Percentiles rank a stretch among this genome's conserved stretches.
Evolutionary conservation across 1,140 invertebrate genomes (phyloP).

Genomic region (Riptortus pedestris): DNA sequence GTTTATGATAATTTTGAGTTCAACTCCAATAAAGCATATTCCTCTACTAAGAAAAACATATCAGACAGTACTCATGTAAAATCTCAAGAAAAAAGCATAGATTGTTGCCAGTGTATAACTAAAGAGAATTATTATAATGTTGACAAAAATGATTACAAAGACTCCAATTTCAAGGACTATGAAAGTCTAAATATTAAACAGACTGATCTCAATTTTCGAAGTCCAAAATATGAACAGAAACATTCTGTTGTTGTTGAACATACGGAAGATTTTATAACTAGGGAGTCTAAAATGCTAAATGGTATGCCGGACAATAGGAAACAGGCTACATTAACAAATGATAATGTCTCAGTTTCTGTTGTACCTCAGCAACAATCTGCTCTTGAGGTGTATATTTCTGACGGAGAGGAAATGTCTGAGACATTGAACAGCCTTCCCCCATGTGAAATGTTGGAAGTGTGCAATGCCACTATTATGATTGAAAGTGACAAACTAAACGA

Average conservation of each 20-base stretch:
- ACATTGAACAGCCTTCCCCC: background rate
- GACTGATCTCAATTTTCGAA: background rate
- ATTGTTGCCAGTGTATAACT: too few relatives aligned
- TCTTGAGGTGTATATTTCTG: background rate
- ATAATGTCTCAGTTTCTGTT: background rate
- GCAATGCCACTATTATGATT: background rate
- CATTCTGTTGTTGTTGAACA: too few relatives aligned
- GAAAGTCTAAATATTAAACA: background rate
- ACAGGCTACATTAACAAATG: background rate
- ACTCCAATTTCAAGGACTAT: background rate
- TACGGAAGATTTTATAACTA: background rate
- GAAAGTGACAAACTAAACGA: background rate
- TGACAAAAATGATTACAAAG: too few relatives aligned
- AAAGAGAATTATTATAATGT: too few relatives aligned
- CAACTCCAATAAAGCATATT: too few relatives aligned
- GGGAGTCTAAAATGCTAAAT: too few relatives aligned
- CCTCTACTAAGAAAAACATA: background rate
- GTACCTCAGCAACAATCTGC: background rate
- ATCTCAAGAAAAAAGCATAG: background rate
- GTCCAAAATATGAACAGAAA: background rate
- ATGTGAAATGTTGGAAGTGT: background rate
- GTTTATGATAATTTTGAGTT: conserved; percentile 3
- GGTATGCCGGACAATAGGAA: background rate
- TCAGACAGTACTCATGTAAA: background rate
- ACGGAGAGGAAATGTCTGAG: background rate